phyloP scores from a whole-genome alignment of 2,888 invertebrate species.

The Lottia gigantea region DNA sequence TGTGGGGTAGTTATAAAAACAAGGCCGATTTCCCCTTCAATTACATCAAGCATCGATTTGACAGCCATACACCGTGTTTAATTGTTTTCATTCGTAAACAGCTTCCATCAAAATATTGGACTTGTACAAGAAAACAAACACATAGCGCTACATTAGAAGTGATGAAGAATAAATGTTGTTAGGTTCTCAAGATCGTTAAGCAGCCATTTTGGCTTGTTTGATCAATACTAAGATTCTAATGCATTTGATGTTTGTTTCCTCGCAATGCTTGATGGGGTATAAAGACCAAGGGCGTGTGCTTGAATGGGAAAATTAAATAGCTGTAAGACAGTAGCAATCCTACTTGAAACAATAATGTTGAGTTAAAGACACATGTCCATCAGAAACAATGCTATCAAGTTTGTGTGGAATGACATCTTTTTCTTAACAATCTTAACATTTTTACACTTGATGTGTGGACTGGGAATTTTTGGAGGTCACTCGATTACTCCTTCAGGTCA shows the following conservation, averaged over 20 bases:
- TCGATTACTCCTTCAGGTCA: too few relatives aligned
- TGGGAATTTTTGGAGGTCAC: too few relatives aligned
- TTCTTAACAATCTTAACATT: too few relatives aligned
- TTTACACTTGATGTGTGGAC: too few relatives aligned
- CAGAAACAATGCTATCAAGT: too few relatives aligned
- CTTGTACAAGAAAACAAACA: constrained; percentile 10
- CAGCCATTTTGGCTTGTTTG: not conserved
- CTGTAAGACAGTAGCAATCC: not conserved
- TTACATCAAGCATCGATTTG: constrained; percentile 8
- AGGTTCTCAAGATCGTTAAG: constrained; percentile 1
- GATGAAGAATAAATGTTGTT: not conserved
- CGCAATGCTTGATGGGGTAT: not conserved
- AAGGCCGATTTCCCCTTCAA: constrained; percentile 2
- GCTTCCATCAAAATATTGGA: constrained; percentile 11
- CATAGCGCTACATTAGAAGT: not conserved
- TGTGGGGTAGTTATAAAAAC: not conserved
- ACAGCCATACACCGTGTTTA: constrained; percentile 1
- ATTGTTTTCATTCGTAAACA: constrained; percentile 11
- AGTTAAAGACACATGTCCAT: too few relatives aligned
- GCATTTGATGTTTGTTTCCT: constrained; percentile 6
- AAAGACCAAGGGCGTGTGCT: not conserved
- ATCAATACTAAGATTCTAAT: constrained; percentile 6
- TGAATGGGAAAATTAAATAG: constrained; percentile 11
- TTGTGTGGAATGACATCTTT: too few relatives aligned
- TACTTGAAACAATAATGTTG: too few relatives aligned